A percentile compares a stretch with the other conserved stretches of the same genome.
phyloP scores from a whole-genome alignment of 2,797 vertebrate species.

The Microcaecilia unicolor region DNA sequence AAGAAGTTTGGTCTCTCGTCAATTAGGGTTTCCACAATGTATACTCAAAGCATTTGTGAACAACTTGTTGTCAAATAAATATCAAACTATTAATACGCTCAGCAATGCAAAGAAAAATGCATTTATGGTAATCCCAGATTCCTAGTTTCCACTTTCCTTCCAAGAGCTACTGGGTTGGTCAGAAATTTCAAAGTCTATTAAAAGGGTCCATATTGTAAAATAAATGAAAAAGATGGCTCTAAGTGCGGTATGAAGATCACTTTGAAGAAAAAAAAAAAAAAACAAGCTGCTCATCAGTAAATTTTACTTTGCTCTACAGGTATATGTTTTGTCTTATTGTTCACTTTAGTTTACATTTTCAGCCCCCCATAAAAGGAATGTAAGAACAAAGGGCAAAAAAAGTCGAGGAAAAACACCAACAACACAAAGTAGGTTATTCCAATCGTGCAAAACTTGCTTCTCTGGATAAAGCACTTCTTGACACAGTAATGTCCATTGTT shows the following conservation, averaged over 20 bases:
- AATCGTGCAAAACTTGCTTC: constrained; percentile 90
- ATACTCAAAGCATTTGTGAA: constrained; percentile 54
- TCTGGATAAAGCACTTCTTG: constrained; percentile 82
- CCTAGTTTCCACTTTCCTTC: constrained; percentile 14
- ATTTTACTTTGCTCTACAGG: constrained; percentile 35
- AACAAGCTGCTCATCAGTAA: constrained; percentile 58
- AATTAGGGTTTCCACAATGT: constrained; percentile 47
- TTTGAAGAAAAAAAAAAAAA: constrained; percentile 52
- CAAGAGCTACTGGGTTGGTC: constrained; percentile 40
- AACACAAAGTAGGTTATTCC: constrained; percentile 57
- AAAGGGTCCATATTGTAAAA: constrained; percentile 16
- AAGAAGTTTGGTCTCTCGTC: background rate
- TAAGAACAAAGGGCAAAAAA: constrained; percentile 62
- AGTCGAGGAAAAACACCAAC: constrained; percentile 45
- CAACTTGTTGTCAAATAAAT: constrained; percentile 65
- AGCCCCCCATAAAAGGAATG: constrained; percentile 70
- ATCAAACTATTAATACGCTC: constrained; percentile 63
- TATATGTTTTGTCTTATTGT: constrained; percentile 40
- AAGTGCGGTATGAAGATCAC: constrained; percentile 53
- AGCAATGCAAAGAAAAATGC: constrained; percentile 12
- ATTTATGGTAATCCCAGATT: constrained; percentile 20
- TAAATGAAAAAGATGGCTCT: constrained; percentile 27
- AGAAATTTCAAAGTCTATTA: constrained; percentile 59
- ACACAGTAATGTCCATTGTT: constrained; percentile 71
- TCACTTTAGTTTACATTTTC: constrained; percentile 55